Base-by-base conservation (phyloP, 30 jellyfish, hydroid and myxozoan genomes). In the Clytia hemisphaerica region DNA sequence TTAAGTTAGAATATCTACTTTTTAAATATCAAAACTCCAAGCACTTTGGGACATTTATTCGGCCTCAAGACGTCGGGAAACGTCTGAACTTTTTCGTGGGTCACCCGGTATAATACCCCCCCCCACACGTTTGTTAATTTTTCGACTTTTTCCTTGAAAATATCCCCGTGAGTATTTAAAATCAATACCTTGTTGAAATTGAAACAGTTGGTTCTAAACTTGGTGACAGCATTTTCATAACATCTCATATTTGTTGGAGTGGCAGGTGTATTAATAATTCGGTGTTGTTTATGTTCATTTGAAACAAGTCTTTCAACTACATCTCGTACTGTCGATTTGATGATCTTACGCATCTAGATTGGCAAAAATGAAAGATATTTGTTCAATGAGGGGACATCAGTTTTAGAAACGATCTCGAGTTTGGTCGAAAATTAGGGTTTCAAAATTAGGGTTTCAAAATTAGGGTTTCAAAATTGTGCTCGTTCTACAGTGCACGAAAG, bases 151-250 rank as follows among this genome's bases (percentile, higher is more conserved):
- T n/a, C n/a, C 53, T 40, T n/a, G n/a, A 40, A n/a, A n/a, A 40
- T 40, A 9, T n/a, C n/a, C n/a, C 14, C 53, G n/a, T 40, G 53
- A 65, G 14, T 1, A 40, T 45, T 58, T 21, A 21, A 58, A 29
- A 60, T 32, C 4, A 59, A 2, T 12, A 89, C 98, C 98, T 89
- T 47, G 76, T 51, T 73, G 71, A 80, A 89, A 38, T 89, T 71
- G 79, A 75, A 89, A 67, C 98, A 89, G 35, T 79, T 57, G 24
- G 49, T 36, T 48, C 73, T 66, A 75, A 75, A 89, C 44, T 62
- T 65, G 4, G 64, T 78, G 9, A 82, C 93, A 0, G 93, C 84
- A 18, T 58, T 72, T 50, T 81, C 79, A 58, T 89, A 89, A 76
- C 98, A 89, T 1, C 16, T 37, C 12, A 78, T 84, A 46, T 80